Evolutionary conservation across 2,113 vertebrate genomes (phyloP).

Genomic region (Bubo bubo): DNA sequence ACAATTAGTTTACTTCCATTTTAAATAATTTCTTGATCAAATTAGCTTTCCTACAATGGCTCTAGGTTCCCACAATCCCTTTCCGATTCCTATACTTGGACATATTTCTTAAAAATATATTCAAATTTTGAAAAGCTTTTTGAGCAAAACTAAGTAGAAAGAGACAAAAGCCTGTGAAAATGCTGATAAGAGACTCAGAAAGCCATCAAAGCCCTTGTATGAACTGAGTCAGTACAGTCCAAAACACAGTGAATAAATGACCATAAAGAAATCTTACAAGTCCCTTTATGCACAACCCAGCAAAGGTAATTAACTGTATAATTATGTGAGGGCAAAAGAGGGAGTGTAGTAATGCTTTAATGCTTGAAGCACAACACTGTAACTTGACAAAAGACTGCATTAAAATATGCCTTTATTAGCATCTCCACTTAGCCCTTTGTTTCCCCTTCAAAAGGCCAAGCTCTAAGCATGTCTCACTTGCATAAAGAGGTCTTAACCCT

Average conservation of each 20-base stretch:
- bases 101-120: not conserved
- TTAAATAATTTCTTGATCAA: not conserved
- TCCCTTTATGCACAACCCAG: slow-evolving; percentile 13
- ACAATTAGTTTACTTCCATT: not conserved
- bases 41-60: not conserved
- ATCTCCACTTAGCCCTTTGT: slow-evolving; percentile 23
- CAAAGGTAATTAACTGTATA: slow-evolving; percentile 40
- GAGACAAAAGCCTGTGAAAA: slow-evolving; percentile 10
- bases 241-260: slow-evolving; percentile 8
- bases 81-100: not conserved
- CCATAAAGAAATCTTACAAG: slow-evolving; percentile 33
- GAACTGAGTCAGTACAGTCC: not conserved
- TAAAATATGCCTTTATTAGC: slow-evolving; percentile 31
- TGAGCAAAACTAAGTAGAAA: not conserved
- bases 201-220: not conserved
- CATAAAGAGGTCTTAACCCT: not conserved
- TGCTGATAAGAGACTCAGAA: not conserved
- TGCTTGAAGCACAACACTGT: slow-evolving; percentile 12
- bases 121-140: not conserved
- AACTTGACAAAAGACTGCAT: slow-evolving; percentile 21
- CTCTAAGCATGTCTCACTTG: not conserved
- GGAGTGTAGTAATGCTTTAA: not conserved
- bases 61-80: not conserved
- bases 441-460: slow-evolving; percentile 15
- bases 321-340: slow-evolving; percentile 29